Base-by-base conservation (phyloP, 1,140 invertebrate species). In the Drosophila bocki region DNA sequence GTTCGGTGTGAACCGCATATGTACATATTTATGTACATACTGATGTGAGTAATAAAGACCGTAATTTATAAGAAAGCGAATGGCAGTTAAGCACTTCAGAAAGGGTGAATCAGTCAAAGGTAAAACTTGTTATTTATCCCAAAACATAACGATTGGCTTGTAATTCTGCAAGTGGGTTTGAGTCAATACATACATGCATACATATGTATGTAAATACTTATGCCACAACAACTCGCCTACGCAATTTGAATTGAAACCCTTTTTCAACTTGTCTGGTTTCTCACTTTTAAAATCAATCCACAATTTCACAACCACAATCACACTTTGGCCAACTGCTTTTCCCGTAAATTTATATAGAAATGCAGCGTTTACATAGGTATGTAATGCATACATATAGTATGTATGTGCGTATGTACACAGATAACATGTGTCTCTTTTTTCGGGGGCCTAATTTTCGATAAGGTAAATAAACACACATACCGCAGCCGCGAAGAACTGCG, bases 371-470 rank as follows among this genome's bases (percentile, higher is more conserved):
- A 70, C 63, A 70, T 45, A 45, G 22, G 32, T 33, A 33, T 33
- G 35, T 62, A 62, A 62, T 32, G 33, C 60, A 32, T 51, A 50
- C 32, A 59, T 45, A 44, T 9, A n/a, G 19, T 17, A 22, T 22
- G 44, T 22, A 48, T 48, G 33, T 42, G 29, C 29, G 44, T 68
- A 17, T 68, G 26, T 33, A 45, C 32, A 37, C 48, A 70, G 67
- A 70, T 70, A 70, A 56, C 67, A 54, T 68, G 67, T 68, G 67
- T 68, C 39, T 70, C 48, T 69, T 69, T 68, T 68, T 70, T 12
- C 42, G 59, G 45, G 41, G 47, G 67, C 63, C 48, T 50, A 68
- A 70, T 70, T 70, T 68, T 47, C 67, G 67, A 68, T 70, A 70
- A 70, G 67, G 67, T 70, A 70, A 68, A 35, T 47, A 70, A 70